Conservation (phyloP, 2,797 vertebrate species). For the Gymnodraco acuticeps region DNA sequence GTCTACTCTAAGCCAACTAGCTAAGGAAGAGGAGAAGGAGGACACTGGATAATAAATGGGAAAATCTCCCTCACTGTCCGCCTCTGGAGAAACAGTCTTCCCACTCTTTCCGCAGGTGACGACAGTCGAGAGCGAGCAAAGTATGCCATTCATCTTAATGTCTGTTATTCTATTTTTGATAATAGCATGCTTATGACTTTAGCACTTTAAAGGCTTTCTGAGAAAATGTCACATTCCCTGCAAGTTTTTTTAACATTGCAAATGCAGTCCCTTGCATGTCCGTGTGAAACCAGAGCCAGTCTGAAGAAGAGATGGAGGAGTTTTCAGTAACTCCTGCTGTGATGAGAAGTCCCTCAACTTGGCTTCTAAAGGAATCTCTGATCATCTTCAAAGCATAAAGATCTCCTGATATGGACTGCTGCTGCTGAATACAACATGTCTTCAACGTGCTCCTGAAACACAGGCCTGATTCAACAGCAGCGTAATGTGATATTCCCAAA, state of each 20-base stretch:
- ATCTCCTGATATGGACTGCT: slow-evolving; percentile 30
- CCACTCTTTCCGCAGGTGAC: slow-evolving; percentile 59
- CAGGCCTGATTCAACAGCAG: slow-evolving; percentile 25
- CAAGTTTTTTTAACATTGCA: slow-evolving; percentile 45
- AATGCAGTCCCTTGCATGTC: not conserved
- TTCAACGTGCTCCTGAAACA: slow-evolving; percentile 26
- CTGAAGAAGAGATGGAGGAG: slow-evolving; percentile 8
- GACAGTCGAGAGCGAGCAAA: slow-evolving; percentile 42
- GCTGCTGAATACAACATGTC: slow-evolving; percentile 32
- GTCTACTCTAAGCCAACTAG: slow-evolving; percentile 64
- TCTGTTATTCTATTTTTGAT: slow-evolving; percentile 37
- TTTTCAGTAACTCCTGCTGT: slow-evolving; percentile 34
- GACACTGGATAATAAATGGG: slow-evolving; percentile 70
- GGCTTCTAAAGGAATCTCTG: slow-evolving; percentile 30
- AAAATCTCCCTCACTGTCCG: slow-evolving; percentile 38
- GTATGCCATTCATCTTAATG: slow-evolving; percentile 41
- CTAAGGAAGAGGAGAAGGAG: slow-evolving; percentile 61
- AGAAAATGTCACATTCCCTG: slow-evolving; percentile 13
- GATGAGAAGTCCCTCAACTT: slow-evolving; percentile 33
- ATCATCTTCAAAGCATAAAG: slow-evolving; percentile 35
- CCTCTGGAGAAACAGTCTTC: slow-evolving; percentile 54
- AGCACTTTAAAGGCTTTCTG: slow-evolving; percentile 19
- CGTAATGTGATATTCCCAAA: slow-evolving; percentile 56
- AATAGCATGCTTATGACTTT: slow-evolving; percentile 25
- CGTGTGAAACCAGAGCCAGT: slow-evolving; percentile 4